These are phyloP conservation scores for Charanyca ferruginea DNA, from an alignment of 2,888 invertebrate genomes.

Conservation along the genomic window DNA sequence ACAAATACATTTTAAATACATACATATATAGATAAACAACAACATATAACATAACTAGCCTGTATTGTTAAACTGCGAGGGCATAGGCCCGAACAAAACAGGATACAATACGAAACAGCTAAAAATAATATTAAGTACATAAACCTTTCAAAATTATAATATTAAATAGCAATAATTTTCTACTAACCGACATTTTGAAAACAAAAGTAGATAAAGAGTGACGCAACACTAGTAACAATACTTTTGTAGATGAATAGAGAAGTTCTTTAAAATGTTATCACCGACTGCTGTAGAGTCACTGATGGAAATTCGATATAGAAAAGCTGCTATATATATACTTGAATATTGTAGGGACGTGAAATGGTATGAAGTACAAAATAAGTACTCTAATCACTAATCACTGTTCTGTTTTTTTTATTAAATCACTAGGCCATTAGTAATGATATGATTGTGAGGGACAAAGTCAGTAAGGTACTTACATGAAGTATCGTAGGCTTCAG, in stretches of 20 bases:
- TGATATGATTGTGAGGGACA: not conserved
- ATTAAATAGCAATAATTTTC: not conserved
- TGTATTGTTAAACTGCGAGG: too few relatives aligned
- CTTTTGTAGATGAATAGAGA: too few relatives aligned
- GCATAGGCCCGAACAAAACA: too few relatives aligned
- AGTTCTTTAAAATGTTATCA: not conserved
- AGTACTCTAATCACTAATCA: conserved; percentile 19
- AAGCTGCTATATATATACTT: conserved; percentile 16
- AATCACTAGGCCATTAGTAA: not conserved
- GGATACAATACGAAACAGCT: not conserved
- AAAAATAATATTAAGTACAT: too few relatives aligned
- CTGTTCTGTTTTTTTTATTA: conserved; percentile 35
- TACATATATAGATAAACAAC: too few relatives aligned
- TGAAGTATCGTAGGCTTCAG: not conserved
- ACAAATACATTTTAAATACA: too few relatives aligned
- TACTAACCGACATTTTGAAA: conserved; percentile 50
- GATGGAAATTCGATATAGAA: not conserved
- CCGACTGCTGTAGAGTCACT: conserved; percentile 4
- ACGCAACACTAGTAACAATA: not conserved
- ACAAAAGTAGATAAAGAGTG: not conserved
- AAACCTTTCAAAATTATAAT: not conserved
- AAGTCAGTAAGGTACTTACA: not conserved
- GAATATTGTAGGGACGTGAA: conserved; percentile 16
- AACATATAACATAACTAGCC: too few relatives aligned
- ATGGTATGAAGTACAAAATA: not conserved